Evolutionary conservation across 2,113 vertebrate species (phyloP), one percentile per base, ranked within the genome.

Genomic region (Acanthisitta chloris): DNA sequence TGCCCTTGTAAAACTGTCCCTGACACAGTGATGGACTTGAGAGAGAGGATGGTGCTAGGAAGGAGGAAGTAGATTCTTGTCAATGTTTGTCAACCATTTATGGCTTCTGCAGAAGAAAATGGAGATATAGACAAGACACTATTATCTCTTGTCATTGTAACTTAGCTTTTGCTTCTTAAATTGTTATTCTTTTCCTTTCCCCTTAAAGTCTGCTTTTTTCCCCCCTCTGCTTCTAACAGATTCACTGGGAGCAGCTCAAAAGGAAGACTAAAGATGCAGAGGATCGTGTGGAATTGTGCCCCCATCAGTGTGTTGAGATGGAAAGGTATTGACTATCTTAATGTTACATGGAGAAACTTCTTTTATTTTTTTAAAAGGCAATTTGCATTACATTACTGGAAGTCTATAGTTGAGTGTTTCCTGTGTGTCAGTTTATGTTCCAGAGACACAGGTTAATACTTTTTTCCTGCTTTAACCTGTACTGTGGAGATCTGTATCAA

Each of bases 271-370:
- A 95, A 81, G 70, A 9, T 12, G 26, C 40, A 34, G 46, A 84
- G 46, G 86, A 81, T 34, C 24, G 9, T 31, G 55, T 85, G 65
- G 81, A 76, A 26, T 49, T 92, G 73, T 42, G 84, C 42, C 18
- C 48, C 33, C 64, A 77, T 33, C 94, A 81, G 15, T 34, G 36
- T 25, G 54, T 94, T 45, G 97, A 98, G 58, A 78, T 88, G 84
- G 98, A 98, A 94, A 98, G 97, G 98, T 98, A 98, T 90, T 28
- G 42, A 40, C 12, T 48, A 4, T 66, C 46, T 48, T 66, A 19
- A 70, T 66, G 62, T 74, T 86, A 76, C 1, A 1, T 51, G 9
- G 15, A n/a, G 43, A 69, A 61, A 46, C 4, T 23, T 14, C 0
- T 58, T 70, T 67, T 36, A 11, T 3, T 46, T 69, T 66, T 70